These are phyloP conservation scores for Trileptium ribeirensis DNA, from an alignment of 2,888 invertebrate genomes.

Conservation along the genomic window DNA sequence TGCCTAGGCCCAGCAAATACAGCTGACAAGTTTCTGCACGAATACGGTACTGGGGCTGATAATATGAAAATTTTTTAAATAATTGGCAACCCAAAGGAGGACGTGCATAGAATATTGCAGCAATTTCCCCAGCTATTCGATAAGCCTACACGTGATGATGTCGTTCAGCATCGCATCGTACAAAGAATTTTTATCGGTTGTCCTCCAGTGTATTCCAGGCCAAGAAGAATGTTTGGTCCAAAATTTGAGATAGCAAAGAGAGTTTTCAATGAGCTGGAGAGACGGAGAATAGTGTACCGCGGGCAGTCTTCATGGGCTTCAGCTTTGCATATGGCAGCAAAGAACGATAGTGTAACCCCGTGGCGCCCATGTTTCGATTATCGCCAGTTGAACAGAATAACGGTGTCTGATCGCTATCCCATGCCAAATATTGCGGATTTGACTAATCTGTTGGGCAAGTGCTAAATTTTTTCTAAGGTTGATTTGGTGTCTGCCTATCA, in stretches of 20 bases:
- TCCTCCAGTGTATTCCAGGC: neutral
- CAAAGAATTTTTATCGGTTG: neutral
- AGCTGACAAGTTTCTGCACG: neutral
- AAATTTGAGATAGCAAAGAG: neutral
- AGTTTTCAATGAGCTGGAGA: neutral
- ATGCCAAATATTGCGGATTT: neutral
- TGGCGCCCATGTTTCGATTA: neutral
- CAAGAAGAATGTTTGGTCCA: neutral
- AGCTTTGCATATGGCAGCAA: neutral
- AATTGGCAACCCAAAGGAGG: neutral
- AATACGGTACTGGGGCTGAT: neutral
- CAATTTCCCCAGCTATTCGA: neutral
- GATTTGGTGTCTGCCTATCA: conserved; percentile 26
- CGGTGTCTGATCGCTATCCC: neutral
- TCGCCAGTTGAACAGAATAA: neutral
- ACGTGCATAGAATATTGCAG: neutral
- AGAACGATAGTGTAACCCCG: neutral
- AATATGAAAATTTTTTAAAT: neutral
- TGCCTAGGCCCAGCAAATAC: neutral
- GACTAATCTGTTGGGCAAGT: neutral
- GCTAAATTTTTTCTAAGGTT: conserved; percentile 11
- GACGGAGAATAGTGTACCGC: neutral
- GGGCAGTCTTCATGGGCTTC: neutral
- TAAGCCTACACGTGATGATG: neutral
- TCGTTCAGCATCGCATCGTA: neutral